phyloP scores from a whole-genome alignment of 2,113 vertebrate genomes.

The Corapipo altera region DNA sequence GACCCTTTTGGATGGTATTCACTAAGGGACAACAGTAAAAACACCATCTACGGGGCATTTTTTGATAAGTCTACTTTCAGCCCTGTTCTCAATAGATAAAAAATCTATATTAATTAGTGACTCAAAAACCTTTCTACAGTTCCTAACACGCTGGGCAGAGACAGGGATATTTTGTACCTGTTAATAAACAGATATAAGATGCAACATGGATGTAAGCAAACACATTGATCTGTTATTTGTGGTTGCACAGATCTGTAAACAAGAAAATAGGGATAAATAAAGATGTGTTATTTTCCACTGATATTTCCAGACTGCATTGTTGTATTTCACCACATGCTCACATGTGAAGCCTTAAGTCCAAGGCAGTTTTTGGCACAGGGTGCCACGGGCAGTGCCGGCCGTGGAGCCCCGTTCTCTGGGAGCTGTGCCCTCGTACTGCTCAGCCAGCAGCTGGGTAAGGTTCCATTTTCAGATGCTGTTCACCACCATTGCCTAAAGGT shows the following conservation, averaged over 20 bases:
- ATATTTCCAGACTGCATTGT: background rate
- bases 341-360: background rate
- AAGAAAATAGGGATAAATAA: background rate
- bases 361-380: background rate
- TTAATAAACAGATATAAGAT: background rate
- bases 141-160: background rate
- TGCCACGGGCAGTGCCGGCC: background rate
- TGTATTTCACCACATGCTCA: background rate
- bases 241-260: background rate
- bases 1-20: background rate
- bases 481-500: conserved; percentile 29
- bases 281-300: background rate
- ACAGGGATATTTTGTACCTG: background rate
- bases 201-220: background rate
- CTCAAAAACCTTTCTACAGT: background rate
- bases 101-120: background rate
- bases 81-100: background rate
- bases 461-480: conserved; percentile 9
- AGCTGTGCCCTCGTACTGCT: background rate
- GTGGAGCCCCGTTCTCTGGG: background rate
- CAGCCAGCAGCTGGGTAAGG: background rate
- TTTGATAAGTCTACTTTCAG: background rate
- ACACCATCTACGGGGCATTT: background rate
- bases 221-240: background rate
- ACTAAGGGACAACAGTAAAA: background rate